phyloP scores from a whole-genome alignment of 1,140 invertebrate species.

The Leguminivora glycinivorella region DNA sequence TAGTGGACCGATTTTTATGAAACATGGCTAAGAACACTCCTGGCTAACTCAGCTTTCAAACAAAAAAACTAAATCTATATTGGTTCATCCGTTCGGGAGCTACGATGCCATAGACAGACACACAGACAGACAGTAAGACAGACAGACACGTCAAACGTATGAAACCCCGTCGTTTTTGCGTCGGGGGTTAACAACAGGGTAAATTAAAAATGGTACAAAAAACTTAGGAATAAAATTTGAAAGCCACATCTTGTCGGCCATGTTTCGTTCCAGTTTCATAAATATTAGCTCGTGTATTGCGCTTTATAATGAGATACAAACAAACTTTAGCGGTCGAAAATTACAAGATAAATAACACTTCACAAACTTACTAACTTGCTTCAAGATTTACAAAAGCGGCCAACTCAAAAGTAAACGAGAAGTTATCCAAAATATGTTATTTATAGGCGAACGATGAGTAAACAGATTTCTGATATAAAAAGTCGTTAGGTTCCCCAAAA shows the following conservation, averaged over 20 bases:
- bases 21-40: too few species aligned
- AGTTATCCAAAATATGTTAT: background rate
- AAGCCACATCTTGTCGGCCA: background rate
- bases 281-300: background rate
- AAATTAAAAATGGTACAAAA: too few species aligned
- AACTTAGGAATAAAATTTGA: background rate
- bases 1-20: too few species aligned
- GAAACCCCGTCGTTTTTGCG: too few species aligned
- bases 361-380: background rate
- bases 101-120: too few species aligned
- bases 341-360: background rate
- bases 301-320: background rate
- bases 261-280: background rate
- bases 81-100: too few species aligned
- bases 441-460: background rate
- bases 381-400: slow-evolving; percentile 7
- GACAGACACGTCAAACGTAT: too few species aligned
- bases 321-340: background rate
- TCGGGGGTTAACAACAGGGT: too few species aligned
- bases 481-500: slow-evolving; percentile 8
- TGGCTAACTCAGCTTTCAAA: too few species aligned
- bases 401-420: background rate
- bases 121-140: too few species aligned
- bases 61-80: too few species aligned
- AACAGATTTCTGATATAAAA: slow-evolving; percentile 15